Conservation (phyloP, 2,888 invertebrate genomes). For the Diaprepes abbreviatus region DNA sequence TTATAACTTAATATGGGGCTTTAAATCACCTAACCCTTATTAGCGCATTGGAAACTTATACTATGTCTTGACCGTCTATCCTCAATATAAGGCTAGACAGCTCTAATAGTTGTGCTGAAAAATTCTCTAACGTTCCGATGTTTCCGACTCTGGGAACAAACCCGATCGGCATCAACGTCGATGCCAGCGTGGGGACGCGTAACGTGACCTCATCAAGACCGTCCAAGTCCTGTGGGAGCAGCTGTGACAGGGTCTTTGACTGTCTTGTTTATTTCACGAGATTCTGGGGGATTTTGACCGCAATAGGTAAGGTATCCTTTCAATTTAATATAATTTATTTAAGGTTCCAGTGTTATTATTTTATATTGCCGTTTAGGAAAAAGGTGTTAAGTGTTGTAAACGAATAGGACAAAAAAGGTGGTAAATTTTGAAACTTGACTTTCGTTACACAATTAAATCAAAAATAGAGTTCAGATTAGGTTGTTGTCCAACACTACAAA, state of each 20-base stretch:
- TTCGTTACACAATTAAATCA: too few species aligned
- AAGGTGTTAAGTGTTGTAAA: too few species aligned
- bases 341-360: too few species aligned
- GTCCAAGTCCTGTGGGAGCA: slow-evolving; percentile 40
- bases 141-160: slow-evolving; percentile 42
- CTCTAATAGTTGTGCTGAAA: slow-evolving; percentile 5
- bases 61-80: slow-evolving; percentile 4
- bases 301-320: slow-evolving; percentile 56
- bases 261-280: slow-evolving; percentile 55
- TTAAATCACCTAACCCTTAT: slow-evolving; percentile 2
- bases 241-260: slow-evolving; percentile 53
- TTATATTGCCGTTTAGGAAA: too few species aligned
- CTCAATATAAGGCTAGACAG: not conserved
- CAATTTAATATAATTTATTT: not conserved
- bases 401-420: too few species aligned
- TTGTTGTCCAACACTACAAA: too few species aligned
- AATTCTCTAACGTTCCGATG: slow-evolving; percentile 20
- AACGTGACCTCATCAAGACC: slow-evolving; percentile 36
- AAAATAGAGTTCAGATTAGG: too few species aligned
- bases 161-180: slow-evolving; percentile 41
- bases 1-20: not conserved
- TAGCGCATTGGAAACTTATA: not conserved
- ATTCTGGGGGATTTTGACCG: slow-evolving; percentile 57
- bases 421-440: too few species aligned
- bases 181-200: slow-evolving; percentile 35